Base-by-base conservation (phyloP, 2,888 invertebrate species). In the Eupithecia centaureata region DNA sequence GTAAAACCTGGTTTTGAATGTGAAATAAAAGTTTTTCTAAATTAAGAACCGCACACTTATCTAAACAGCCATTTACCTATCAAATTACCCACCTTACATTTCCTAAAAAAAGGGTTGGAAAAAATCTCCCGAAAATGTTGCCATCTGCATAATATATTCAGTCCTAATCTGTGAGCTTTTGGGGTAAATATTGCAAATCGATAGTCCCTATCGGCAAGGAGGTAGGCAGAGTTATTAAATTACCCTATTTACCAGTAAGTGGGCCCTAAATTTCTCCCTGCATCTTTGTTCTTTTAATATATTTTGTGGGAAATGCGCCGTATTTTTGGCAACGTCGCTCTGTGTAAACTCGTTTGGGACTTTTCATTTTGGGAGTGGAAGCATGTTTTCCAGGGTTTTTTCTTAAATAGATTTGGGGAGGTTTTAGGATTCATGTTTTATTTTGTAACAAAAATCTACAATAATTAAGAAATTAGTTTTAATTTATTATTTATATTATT, bases 161-260 rank as follows among this genome's bases (percentile, higher is more conserved):
- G 61, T 54, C 65, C 59, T 77, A 79, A 72, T 82, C 82, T 80
- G 63, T 80, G 79, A 54, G 54, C 62, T 70, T 79, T 72, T 61
- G 74, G 85, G 83, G 86, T 83, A 85, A 87, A 87, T 86, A 87
- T 87, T 82, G 85, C 81, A 76, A 87, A 88, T 87, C 87, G 83
- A 89, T 88, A 85, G 73, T 77, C 81, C 86, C 85, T 86, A 88
- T 86, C 87, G 70, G 73, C 63, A 59, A 74, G 74, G 73, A 73
- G 77, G 78, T 70, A 77, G 75, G 78, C 70, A 68, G 73, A 73
- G 82, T 86, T 88, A 88, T 88, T 87, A 85, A 88, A 87, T 89
- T 86, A 86, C 85, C 76, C 74, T 67, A 79, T 77, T 79, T 80
- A 75, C 77, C 73, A 66, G 72, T 73, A 73, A 84, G 75, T 75